phyloP scores from a whole-genome alignment of 2,888 invertebrate species.

The Rhamnusium bicolor region DNA sequence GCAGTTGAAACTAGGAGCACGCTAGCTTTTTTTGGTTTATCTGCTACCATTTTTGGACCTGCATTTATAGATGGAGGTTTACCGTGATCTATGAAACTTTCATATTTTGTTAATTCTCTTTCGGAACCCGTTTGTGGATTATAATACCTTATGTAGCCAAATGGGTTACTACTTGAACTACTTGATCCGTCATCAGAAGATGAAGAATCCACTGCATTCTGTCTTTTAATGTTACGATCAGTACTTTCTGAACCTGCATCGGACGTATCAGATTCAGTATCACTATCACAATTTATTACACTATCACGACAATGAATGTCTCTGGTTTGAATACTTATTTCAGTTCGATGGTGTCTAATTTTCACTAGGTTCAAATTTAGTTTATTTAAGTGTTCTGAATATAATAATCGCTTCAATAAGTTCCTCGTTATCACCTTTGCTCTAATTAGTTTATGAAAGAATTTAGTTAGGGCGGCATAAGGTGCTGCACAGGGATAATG shows the following conservation, averaged over 20 bases:
- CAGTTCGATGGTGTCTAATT: slow-evolving; percentile 73
- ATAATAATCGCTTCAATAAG: slow-evolving; percentile 83
- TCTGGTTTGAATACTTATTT: slow-evolving; percentile 68
- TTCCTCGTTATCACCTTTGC: slow-evolving; percentile 81
- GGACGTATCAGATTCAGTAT: slow-evolving; percentile 71
- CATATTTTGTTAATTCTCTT: slow-evolving; percentile 67
- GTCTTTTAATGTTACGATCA: slow-evolving; percentile 73
- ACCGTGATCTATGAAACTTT: slow-evolving; percentile 73
- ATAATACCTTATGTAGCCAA: slow-evolving; percentile 80
- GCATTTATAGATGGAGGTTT: slow-evolving; percentile 25
- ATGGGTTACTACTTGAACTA: slow-evolving; percentile 76
- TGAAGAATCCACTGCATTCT: slow-evolving; percentile 73
- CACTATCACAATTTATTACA: slow-evolving; percentile 68
- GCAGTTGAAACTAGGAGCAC: slow-evolving; percentile 72
- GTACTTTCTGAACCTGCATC: slow-evolving; percentile 68
- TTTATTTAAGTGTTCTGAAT: slow-evolving; percentile 76
- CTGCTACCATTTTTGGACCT: slow-evolving; percentile 49
- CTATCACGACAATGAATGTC: slow-evolving; percentile 63
- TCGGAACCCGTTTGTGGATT: slow-evolving; percentile 71
- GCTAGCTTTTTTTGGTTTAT: slow-evolving; percentile 60
- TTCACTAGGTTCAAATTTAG: slow-evolving; percentile 74
- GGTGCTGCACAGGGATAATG: slow-evolving; percentile 85
- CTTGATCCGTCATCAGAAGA: slow-evolving; percentile 72
- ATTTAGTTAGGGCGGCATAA: slow-evolving; percentile 83
- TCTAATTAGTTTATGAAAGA: slow-evolving; percentile 83